Evolutionary conservation across 2,113 vertebrate genomes (phyloP).

Genomic region (Clarias macrocephalus): DNA sequence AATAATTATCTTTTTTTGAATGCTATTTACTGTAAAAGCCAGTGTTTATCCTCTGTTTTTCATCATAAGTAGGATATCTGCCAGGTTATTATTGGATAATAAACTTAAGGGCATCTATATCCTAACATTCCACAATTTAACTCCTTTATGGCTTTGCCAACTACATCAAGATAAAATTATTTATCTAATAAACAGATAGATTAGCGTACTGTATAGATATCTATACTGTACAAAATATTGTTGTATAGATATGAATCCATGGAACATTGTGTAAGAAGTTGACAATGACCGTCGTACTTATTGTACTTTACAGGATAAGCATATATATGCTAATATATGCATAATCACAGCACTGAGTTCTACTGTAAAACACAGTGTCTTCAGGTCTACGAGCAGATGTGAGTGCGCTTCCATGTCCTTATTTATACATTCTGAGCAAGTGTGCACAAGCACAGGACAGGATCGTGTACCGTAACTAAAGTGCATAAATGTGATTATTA

Average conservation of each 20-base stretch:
- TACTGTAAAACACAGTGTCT: not conserved
- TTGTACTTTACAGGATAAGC: too few species aligned
- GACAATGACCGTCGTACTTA: not conserved
- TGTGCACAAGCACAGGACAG: conserved; percentile 6
- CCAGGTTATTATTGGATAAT: not conserved
- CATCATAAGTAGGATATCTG: not conserved
- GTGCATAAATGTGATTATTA: not conserved
- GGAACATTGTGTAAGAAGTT: not conserved
- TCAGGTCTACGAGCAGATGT: not conserved
- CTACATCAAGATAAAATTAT: not conserved
- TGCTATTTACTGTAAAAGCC: not conserved
- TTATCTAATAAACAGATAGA: not conserved
- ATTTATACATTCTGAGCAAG: conserved; percentile 16
- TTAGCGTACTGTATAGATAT: not conserved
- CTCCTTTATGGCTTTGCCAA: not conserved
- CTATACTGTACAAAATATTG: not conserved
- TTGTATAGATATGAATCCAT: too few species aligned
- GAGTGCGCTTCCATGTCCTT: not conserved
- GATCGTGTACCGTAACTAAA: not conserved
- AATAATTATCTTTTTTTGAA: not conserved
- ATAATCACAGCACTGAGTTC: not conserved
- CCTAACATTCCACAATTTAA: not conserved
- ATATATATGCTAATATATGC: not conserved
- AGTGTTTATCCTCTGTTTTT: not conserved
- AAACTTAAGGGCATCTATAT: not conserved